Percentiles rank a stretch among this genome's conserved stretches.
phyloP scores from a whole-genome alignment of 2,888 invertebrate species.

The Brassicogethes aeneus region DNA sequence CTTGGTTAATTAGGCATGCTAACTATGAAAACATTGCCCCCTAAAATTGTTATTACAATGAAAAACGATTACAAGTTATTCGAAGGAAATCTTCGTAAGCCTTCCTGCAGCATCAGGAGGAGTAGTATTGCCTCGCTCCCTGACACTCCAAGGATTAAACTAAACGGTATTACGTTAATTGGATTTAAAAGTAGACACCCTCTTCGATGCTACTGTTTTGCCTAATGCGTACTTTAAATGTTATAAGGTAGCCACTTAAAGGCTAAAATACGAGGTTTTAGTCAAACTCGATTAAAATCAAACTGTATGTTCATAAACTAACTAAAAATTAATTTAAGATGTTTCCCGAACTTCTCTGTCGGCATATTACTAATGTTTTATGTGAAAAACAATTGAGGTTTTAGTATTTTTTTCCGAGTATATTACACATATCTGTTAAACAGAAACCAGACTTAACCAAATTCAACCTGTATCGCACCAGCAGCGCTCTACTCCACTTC shows the following conservation, averaged over 20 bases:
- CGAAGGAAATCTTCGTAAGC: not conserved
- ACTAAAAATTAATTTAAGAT: no score
- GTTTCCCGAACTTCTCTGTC: no score
- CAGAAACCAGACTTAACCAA: no score
- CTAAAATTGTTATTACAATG: not conserved
- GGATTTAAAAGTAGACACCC: not conserved
- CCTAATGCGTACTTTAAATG: not conserved
- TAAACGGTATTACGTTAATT: not conserved
- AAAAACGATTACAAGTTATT: not conserved
- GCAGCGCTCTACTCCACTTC: no score
- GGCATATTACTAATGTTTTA: no score
- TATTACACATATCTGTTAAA: no score
- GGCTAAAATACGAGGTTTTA: not conserved
- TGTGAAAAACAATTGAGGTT: no score
- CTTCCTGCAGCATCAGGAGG: not conserved
- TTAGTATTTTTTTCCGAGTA: no score
- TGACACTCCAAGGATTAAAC: conserved; percentile 1
- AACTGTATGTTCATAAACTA: not conserved
- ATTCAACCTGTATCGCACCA: no score
- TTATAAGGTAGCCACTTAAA: not conserved
- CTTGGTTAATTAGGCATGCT: no score
- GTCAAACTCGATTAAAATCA: not conserved
- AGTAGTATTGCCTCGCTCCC: not conserved
- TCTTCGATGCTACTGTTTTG: not conserved
- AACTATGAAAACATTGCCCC: no score